Conservation (phyloP, 1,140 invertebrate species). For the Achatina immaculata region DNA sequence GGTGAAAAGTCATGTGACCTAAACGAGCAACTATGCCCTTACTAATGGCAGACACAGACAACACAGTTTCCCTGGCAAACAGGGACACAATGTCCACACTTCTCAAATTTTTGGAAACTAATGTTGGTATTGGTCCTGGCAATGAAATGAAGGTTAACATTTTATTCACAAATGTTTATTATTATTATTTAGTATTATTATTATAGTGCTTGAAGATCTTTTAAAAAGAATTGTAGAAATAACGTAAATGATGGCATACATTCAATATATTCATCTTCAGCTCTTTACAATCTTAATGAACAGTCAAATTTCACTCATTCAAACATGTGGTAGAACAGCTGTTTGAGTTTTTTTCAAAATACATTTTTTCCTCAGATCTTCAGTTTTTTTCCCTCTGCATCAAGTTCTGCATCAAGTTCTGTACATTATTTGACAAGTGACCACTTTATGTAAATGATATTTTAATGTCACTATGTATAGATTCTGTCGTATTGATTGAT, state of each 20-base stretch:
- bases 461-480: too few relatives aligned
- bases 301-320: not conserved
- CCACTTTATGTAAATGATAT: too few relatives aligned
- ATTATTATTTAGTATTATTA: not conserved
- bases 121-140: conserved; percentile 24
- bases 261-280: not conserved
- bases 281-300: not conserved
- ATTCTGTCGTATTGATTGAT: too few relatives aligned
- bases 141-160: conserved; percentile 21
- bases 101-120: conserved; percentile 30
- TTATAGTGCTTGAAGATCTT: not conserved
- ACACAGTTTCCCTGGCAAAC: not conserved
- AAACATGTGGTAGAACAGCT: not conserved
- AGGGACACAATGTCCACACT: conserved; percentile 22
- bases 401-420: too few relatives aligned
- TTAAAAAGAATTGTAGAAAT: not conserved
- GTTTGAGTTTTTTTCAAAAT: not conserved
- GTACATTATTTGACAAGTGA: too few relatives aligned
- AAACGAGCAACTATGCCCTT: not conserved
- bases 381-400: too few relatives aligned
- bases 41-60: not conserved
- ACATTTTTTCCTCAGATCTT: too few relatives aligned
- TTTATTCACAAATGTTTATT: not conserved
- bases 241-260: not conserved
- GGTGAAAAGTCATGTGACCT: not conserved